phyloP scores from a whole-genome alignment of 2,113 vertebrate genomes.

The Anhinga anhinga region DNA sequence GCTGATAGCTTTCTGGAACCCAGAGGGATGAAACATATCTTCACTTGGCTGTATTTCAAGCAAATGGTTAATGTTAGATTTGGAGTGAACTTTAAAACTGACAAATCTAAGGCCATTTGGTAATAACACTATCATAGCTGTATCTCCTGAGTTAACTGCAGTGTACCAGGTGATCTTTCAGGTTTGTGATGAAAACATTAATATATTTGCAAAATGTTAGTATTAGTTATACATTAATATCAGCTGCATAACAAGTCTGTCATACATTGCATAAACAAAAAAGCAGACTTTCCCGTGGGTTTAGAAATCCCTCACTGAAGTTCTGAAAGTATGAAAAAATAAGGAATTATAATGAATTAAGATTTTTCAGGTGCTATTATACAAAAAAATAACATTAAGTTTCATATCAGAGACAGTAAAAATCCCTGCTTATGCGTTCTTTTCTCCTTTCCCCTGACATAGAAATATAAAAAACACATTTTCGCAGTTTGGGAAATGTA shows the following conservation, averaged over 20 bases:
- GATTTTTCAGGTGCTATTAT: neutral
- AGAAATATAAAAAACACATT: neutral
- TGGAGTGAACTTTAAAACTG: neutral
- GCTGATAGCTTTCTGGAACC: conserved; percentile 15
- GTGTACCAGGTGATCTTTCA: neutral
- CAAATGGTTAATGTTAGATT: neutral
- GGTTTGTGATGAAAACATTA: neutral
- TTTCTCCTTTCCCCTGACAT: neutral
- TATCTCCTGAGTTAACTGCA: neutral
- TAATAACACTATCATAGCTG: neutral
- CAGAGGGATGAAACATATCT: neutral
- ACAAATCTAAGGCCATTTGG: neutral
- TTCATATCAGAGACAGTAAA: neutral
- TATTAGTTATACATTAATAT: neutral
- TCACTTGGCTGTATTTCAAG: conserved; percentile 15
- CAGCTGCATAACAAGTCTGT: neutral
- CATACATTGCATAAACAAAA: neutral
- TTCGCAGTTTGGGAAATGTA: neutral
- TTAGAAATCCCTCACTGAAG: neutral
- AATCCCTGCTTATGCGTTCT: neutral
- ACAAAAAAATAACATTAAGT: neutral
- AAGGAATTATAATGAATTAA: neutral
- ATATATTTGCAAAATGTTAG: neutral
- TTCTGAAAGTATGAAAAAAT: neutral
- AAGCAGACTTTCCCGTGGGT: neutral